Base-by-base conservation (phyloP, 1,140 invertebrate species). In the Plectrocnemia conspersa region DNA sequence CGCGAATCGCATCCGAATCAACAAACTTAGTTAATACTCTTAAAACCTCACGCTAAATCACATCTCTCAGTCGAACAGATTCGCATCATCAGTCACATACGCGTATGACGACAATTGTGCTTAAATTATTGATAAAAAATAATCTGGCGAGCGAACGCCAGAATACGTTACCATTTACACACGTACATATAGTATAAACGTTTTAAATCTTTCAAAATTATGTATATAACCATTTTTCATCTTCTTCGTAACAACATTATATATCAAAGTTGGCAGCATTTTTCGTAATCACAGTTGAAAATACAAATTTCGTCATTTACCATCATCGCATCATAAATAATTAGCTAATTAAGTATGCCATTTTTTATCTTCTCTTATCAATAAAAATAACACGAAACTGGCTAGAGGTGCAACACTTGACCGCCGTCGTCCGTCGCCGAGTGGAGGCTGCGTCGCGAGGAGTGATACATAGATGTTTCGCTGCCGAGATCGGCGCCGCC, bases 351-450 rank as follows among this genome's bases (percentile, higher is more conserved):
- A 32, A 29, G 7, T 3, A 25, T 32, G n/a, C 10, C 3, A 18
- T 21, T 48, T 11, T 33, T 10, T 33, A 10, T 21, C 15, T 48
- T 33, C 10, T 5, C 5, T 10, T 13, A 38, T 13, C 18, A 38
- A 7, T 7, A 6, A 5, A 5, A 38, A 38, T 38, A 38, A 9
- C 5, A 9, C 7, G 13, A 10, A 9, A 16, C 15, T 6, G 35
- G 40, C 24, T 47, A 76, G 63, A 74, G 71, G 49, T 76, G 73
- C 25, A 76, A 62, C 19, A 75, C 70, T 40, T 75, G 72, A 0
- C 73, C 72, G 47, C 47, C 72, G 59, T 75, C 72, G 64, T 75
- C 73, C 53, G 64, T 66, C 11, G 69, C 59, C 6, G 58, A 56
- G 22, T 61, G 59, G 10, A 61, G 42, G 16, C 59, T 58, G 11